Percentiles rank a stretch among this genome's conserved stretches.
Conservation (phyloP, 2,113 vertebrate species). For the Ptychochromis oligacanthus region DNA sequence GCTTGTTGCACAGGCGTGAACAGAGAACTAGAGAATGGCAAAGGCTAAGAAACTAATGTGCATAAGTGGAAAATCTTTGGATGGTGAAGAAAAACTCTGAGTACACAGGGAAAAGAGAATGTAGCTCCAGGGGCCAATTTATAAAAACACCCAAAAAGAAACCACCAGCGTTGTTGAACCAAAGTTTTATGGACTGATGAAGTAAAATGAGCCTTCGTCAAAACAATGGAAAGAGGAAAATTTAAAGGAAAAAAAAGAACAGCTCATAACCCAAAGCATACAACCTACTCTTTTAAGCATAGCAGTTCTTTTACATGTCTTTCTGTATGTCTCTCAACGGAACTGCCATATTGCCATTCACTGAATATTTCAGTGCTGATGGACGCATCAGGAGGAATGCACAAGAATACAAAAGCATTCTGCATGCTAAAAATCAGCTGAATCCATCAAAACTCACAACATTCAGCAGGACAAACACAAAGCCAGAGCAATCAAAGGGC, state of each 20-base stretch:
- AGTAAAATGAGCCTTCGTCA: not conserved
- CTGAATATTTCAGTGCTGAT: not conserved
- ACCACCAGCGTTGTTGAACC: not conserved
- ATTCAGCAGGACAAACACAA: fast-evolving
- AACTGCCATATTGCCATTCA: not conserved
- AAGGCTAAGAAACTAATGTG: not conserved
- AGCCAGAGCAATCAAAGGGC: not conserved
- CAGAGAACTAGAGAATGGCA: not conserved
- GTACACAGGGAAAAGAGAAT: not conserved
- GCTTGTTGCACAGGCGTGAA: not conserved
- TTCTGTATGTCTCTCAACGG: not conserved
- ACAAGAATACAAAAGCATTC: not conserved
- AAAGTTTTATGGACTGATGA: not conserved
- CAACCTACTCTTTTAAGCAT: not conserved
- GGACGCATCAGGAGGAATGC: not conserved
- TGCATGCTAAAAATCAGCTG: not conserved
- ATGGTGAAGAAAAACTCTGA: not conserved
- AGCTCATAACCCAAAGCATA: not conserved
- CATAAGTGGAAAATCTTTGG: too few relatives aligned
- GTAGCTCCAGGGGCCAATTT: not conserved
- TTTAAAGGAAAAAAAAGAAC: not conserved
- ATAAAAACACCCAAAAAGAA: not conserved
- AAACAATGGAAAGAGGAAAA: not conserved
- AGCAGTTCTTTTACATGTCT: not conserved
- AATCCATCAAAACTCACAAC: fast-evolving